phyloP scores from a whole-genome alignment of 2,888 invertebrate species.

The Galeopsomyia nigrocyanea region DNA sequence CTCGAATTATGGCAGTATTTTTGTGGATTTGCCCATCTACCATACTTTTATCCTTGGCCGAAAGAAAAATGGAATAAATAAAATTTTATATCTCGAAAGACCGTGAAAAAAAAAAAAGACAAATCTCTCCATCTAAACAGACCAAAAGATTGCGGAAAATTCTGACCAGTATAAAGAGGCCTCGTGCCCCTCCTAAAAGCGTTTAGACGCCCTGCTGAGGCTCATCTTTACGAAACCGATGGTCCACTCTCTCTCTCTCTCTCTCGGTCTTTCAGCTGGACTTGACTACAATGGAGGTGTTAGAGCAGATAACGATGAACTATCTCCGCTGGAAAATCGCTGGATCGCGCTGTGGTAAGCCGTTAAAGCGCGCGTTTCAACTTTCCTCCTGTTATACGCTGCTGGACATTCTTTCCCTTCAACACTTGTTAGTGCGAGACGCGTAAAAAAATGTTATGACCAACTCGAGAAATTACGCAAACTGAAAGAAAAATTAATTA shows the following conservation, averaged over 20 bases:
- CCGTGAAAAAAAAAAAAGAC: too few species aligned
- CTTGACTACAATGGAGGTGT: conserved; percentile 55
- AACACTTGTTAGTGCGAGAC: not conserved
- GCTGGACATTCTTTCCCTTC: not conserved
- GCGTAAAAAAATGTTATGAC: too few species aligned
- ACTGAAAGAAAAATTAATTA: too few species aligned
- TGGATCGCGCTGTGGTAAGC: conserved; percentile 30
- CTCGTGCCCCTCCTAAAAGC: conserved; percentile 41
- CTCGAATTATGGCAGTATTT: too few species aligned
- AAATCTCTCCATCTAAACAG: not conserved
- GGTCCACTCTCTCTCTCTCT: conserved; percentile 44
- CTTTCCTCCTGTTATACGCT: conserved; percentile 8
- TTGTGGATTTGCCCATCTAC: too few species aligned
- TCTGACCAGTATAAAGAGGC: conserved; percentile 30
- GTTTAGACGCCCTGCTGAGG: conserved; percentile 42
- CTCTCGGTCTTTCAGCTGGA: conserved; percentile 43
- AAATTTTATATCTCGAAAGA: too few species aligned
- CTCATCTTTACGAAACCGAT: conserved; percentile 54
- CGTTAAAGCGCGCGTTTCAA: conserved; percentile 27
- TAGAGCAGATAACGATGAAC: conserved; percentile 52
- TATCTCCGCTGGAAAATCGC: conserved; percentile 41
- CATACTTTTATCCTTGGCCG: too few species aligned
- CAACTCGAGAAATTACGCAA: too few species aligned
- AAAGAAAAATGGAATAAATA: too few species aligned
- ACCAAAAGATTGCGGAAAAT: conserved; percentile 31